phyloP scores from a whole-genome alignment of 1,140 invertebrate species.

The Drosophila guanche region DNA sequence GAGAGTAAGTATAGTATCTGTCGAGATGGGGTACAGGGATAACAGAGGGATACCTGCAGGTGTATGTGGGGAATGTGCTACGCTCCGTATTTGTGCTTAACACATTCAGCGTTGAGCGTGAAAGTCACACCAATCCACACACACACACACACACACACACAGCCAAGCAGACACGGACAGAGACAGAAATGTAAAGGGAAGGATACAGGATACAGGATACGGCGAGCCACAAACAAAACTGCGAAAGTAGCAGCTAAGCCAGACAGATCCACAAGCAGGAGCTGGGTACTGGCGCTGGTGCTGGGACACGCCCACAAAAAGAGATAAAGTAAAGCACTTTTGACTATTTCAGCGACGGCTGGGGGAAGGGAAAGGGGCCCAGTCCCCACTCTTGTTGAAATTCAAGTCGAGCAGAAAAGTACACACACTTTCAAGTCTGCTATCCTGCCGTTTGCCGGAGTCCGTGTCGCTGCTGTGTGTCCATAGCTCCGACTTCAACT shows the following conservation, averaged over 20 bases:
- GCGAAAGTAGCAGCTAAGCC: constrained; percentile 80
- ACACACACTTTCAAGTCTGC: constrained; percentile 74
- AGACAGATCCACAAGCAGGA: constrained; percentile 68
- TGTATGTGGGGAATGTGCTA: not conserved
- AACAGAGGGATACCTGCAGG: too few relatives aligned
- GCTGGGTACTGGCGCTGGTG: not conserved
- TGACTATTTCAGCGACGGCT: constrained; percentile 75
- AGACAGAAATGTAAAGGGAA: constrained; percentile 1
- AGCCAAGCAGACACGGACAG: constrained; percentile 1
- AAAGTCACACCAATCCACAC: constrained; percentile 75
- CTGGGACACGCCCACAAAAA: constrained; percentile 55
- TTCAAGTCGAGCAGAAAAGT: constrained; percentile 81
- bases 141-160: constrained; percentile 16
- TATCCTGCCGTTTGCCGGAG: constrained; percentile 14
- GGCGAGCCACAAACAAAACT: constrained; percentile 81
- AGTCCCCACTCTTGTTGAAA: constrained; percentile 49
- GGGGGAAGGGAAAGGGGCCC: not conserved
- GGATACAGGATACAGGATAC: constrained; percentile 62
- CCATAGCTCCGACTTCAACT: constrained; percentile 21
- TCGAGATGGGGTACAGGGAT: not conserved
- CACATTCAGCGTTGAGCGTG: constrained; percentile 65
- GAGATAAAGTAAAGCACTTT: constrained; percentile 80
- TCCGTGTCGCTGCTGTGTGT: constrained; percentile 35
- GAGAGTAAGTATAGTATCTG: constrained; percentile 83
- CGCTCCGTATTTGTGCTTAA: constrained; percentile 66